Evolutionary conservation across 2,888 invertebrate genomes (phyloP).

Genomic region (Cerceris ruficornis): DNA sequence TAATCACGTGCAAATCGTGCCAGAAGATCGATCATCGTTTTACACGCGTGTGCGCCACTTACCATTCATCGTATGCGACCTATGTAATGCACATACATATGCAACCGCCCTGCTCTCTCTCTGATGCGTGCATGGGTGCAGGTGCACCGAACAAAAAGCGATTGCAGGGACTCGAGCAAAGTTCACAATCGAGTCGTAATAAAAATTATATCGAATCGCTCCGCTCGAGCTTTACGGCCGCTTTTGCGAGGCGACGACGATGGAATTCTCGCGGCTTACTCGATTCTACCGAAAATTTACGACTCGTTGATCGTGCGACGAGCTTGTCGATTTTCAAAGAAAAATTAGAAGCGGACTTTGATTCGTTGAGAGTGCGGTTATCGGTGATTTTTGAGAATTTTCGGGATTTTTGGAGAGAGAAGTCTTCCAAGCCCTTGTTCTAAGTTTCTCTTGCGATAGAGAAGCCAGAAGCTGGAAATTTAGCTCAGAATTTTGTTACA

Average conservation of each 20-base stretch:
- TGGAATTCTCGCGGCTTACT: neutral
- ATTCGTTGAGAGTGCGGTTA: no score
- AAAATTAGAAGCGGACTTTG: no score
- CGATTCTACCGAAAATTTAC: no score
- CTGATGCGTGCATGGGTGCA: constrained; percentile 29
- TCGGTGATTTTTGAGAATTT: no score
- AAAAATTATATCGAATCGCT: constrained; percentile 11
- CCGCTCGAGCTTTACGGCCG: neutral
- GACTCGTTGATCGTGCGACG: no score
- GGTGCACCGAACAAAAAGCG: neutral
- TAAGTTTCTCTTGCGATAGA: no score
- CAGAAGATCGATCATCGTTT: constrained; percentile 46
- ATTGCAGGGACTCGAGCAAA: neutral
- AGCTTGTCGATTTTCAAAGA: no score
- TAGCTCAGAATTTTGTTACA: no score
- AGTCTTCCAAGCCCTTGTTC: no score
- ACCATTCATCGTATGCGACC: constrained; percentile 27
- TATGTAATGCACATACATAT: constrained; percentile 26
- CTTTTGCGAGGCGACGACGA: neutral
- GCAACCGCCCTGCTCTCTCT: constrained; percentile 18
- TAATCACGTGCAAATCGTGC: constrained; percentile 28
- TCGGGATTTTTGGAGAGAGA: no score
- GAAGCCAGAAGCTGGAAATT: no score
- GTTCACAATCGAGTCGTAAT: neutral
- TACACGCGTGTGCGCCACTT: constrained; percentile 39